Evolutionary conservation across 2,113 vertebrate genomes (phyloP).

Genomic region (Colinus virginianus): DNA sequence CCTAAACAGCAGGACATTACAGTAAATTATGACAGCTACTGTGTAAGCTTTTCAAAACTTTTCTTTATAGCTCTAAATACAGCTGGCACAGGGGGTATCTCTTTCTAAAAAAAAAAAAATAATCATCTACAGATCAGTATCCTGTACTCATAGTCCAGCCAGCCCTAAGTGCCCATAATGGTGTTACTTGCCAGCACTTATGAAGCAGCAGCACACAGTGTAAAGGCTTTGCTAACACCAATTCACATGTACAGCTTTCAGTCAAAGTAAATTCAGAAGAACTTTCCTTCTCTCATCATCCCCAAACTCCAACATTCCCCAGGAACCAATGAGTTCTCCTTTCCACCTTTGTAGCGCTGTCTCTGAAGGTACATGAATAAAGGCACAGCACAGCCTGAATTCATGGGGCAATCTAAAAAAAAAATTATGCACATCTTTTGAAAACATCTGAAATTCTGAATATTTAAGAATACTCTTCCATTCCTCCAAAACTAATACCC

Average conservation of each 20-base stretch:
- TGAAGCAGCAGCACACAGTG: not conserved
- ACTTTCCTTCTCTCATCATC: not conserved
- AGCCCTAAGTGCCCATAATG: not conserved
- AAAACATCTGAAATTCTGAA: not conserved
- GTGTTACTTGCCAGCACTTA: not conserved
- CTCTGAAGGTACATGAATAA: not conserved
- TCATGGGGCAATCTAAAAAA: not conserved
- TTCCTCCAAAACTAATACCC: not conserved
- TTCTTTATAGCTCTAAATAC: not conserved
- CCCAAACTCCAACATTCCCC: not conserved
- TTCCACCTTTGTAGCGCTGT: not conserved
- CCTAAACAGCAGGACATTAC: conserved; percentile 11
- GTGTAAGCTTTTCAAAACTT: not conserved
- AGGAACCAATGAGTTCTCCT: not conserved
- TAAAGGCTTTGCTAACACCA: not conserved
- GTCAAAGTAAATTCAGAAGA: not conserved
- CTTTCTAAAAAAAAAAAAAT: not conserved
- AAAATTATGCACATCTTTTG: not conserved
- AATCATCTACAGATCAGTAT: not conserved
- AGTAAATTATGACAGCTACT: conserved; percentile 23
- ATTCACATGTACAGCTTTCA: not conserved
- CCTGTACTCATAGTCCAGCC: not conserved
- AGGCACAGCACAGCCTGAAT: not conserved
- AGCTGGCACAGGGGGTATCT: not conserved
- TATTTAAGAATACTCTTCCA: not conserved